Base-by-base conservation (phyloP, 2,113 vertebrate genomes). In the Saguinus imperator region DNA sequence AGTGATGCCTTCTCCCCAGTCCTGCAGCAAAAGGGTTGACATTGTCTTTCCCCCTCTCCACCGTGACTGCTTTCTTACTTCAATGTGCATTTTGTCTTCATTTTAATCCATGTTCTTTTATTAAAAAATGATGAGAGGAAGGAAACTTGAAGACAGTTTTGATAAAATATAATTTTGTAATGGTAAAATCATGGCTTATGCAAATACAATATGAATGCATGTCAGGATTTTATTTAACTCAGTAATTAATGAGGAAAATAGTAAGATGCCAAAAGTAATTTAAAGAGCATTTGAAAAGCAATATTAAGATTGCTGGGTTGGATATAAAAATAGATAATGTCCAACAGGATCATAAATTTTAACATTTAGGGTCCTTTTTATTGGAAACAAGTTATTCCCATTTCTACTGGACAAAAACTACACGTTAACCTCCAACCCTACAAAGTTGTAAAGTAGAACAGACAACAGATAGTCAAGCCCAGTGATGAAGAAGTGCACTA, bases 261-360 rank as follows among this genome's bases (percentile, higher is more conserved):
- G 29, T 81, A 94, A 68, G 23, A 45, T 8, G 16, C 55, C 25
- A 92, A 92, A 87, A 83, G 18, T 79, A 75, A 58, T 94, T 94
- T 55, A 58, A 83, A 84, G 37, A 85, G 23, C 43, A 72, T 45
- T 61, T 80, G 43, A 86, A 35, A 87, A 85, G 11, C 35, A 92
- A 72, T 92, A 43, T 79, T 87, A 95, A 95, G 87, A 40, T 87
- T 35, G 12, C 14, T 94, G 8, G 48, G 37, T 87, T 88, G 75
- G 21, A 76, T 68, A 35, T 43, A 77, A 55, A 87, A 68, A 11
- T 70, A n/a, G 5, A 25, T 81, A 50, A 64, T 45, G 23, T 50
- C 50, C 72, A 89, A 58, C 11, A 79, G 23, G 48, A 13, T 8
- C 20, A 92, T 94, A 61, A 68, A 48, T 45, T 86, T 1, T 66